phyloP scores from a whole-genome alignment of 2,888 invertebrate genomes.

The Tillus elongatus region DNA sequence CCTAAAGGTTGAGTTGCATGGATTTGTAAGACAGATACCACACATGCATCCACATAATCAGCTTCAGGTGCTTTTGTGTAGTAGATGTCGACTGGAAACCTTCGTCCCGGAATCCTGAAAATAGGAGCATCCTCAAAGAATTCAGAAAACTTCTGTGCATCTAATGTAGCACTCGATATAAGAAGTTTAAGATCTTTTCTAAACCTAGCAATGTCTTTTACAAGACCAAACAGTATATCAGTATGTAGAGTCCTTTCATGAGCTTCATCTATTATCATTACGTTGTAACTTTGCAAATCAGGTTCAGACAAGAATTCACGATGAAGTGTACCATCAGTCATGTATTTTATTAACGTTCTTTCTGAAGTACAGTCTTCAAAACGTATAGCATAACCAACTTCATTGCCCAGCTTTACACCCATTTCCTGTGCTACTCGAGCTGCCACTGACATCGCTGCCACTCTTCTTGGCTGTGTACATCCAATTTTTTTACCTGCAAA shows the following conservation, averaged over 20 bases:
- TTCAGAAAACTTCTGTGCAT: slow-evolving; percentile 94
- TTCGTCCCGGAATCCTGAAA: slow-evolving; percentile 86
- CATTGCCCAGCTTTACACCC: slow-evolving; percentile 89
- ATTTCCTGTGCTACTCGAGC: slow-evolving; percentile 97
- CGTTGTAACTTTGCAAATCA: slow-evolving; percentile 90
- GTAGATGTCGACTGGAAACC: slow-evolving; percentile 97
- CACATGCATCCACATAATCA: slow-evolving; percentile 95
- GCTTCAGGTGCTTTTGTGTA: slow-evolving; percentile 99
- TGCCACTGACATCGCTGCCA: slow-evolving; percentile 99
- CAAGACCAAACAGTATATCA: slow-evolving; percentile 94
- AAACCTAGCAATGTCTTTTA: slow-evolving; percentile 52
- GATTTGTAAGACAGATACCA: slow-evolving; percentile 95
- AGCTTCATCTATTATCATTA: slow-evolving; percentile 99
- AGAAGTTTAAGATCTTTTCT: slow-evolving; percentile 83
- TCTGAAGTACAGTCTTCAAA: slow-evolving; percentile 99
- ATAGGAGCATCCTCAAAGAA: slow-evolving; percentile 99
- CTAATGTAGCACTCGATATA: slow-evolving; percentile 96
- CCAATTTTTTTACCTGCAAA: slow-evolving; percentile 68
- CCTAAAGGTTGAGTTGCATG: slow-evolving; percentile 95
- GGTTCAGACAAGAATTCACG: slow-evolving; percentile 97
- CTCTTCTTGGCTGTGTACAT: slow-evolving; percentile 94
- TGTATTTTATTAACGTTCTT: slow-evolving; percentile 92
- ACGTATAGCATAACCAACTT: slow-evolving; percentile 84
- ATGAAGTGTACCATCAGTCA: slow-evolving; percentile 98
- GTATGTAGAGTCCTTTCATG: slow-evolving; percentile 98